Conservation (phyloP, 2,797 vertebrate genomes). For the Lacerta viridis region DNA sequence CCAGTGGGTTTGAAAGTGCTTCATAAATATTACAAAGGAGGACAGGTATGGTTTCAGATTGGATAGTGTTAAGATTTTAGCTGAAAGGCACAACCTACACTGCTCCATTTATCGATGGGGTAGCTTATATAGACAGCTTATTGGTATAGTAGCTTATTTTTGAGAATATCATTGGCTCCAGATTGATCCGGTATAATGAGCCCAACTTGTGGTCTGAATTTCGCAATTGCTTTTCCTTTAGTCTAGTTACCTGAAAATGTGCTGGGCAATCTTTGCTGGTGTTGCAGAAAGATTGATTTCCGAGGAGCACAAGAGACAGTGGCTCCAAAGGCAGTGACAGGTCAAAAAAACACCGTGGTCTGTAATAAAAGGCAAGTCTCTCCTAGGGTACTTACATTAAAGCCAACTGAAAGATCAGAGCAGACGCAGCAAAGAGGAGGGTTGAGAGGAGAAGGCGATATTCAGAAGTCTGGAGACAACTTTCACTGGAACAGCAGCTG, state of each 20-base stretch:
- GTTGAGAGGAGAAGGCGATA: neutral
- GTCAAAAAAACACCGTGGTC: conserved; percentile 20
- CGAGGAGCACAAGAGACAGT: conserved; percentile 43
- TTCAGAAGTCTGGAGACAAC: neutral
- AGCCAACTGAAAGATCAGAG: conserved; percentile 34
- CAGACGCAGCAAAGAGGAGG: conserved; percentile 2
- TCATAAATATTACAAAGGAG: too few relatives aligned
- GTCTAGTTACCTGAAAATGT: conserved; percentile 48
- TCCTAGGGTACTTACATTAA: conserved; percentile 18
- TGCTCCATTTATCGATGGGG: neutral
- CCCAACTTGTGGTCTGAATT: conserved; percentile 57
- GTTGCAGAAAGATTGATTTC: conserved; percentile 63
- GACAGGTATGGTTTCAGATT: too few relatives aligned
- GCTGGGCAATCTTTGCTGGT: conserved; percentile 38
- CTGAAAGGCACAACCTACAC: conserved; percentile 48
- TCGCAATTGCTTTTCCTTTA: conserved; percentile 57
- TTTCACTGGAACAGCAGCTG: conserved; percentile 35
- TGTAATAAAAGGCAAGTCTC: conserved; percentile 46
- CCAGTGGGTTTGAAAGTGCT: too few relatives aligned
- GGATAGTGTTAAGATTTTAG: too few relatives aligned
- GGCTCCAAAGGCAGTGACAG: conserved; percentile 34
- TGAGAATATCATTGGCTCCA: conserved; percentile 49
- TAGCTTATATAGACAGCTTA: conserved; percentile 46
- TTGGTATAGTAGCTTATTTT: conserved; percentile 52
- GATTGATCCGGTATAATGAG: conserved; percentile 64